Percentiles rank a stretch among this genome's conserved stretches.
phyloP scores from a whole-genome alignment of 2,888 invertebrate genomes.

The Pseudolycoriella hygida region DNA sequence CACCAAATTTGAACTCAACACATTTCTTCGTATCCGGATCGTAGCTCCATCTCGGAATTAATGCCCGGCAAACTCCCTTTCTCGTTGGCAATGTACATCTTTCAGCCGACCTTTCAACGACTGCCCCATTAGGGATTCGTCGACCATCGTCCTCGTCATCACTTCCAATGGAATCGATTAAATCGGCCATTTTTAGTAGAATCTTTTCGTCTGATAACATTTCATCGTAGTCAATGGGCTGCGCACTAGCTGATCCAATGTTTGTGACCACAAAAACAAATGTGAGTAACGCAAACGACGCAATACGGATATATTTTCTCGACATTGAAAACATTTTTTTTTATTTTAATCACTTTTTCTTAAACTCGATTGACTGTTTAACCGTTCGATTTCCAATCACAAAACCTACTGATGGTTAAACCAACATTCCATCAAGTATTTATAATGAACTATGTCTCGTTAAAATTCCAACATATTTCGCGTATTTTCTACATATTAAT shows the following conservation, averaged over 20 bases:
- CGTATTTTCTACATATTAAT: no score
- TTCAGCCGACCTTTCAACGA: conserved; percentile 1
- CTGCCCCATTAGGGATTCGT: background rate
- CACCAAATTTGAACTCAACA: conserved; percentile 35
- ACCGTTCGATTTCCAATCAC: no score
- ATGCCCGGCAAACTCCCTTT: conserved; percentile 27
- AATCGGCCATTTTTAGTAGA: conserved; percentile 13
- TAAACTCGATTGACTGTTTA: no score
- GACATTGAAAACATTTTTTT: no score
- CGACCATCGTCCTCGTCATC: conserved; percentile 16
- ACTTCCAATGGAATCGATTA: conserved; percentile 24
- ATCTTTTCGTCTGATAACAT: conserved; percentile 8
- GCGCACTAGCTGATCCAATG: background rate
- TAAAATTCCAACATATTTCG: no score
- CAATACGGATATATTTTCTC: no score
- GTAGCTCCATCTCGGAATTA: conserved; percentile 30
- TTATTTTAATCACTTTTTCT: no score
- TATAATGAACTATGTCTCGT: no score
- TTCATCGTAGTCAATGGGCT: conserved; percentile 6
- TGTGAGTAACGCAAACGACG: no score
- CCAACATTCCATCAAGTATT: no score
- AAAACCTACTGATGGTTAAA: no score
- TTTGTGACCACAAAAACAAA: no score
- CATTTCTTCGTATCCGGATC: conserved; percentile 30
- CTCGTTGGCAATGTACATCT: conserved; percentile 13